These are phyloP conservation scores for Ectemnius lituratus DNA, from an alignment of 2,888 invertebrate genomes.

Conservation along the genomic window DNA sequence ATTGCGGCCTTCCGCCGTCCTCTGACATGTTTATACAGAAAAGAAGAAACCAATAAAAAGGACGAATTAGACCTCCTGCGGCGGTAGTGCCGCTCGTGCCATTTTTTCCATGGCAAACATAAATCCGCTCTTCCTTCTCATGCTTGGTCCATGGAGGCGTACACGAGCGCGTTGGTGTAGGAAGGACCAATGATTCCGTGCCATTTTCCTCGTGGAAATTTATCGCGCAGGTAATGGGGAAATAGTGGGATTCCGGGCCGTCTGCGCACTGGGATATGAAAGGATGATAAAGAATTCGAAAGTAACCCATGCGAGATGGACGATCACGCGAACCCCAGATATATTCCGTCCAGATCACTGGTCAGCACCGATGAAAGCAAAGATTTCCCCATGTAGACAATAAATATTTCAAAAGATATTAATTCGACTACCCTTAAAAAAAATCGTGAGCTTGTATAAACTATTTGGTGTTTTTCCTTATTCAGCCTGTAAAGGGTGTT, in stretches of 20 bases:
- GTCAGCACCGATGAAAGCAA: no score
- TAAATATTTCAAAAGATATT: no score
- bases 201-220: constrained; percentile 65
- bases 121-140: constrained; percentile 47
- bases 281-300: constrained; percentile 5
- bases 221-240: constrained; percentile 68
- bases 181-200: constrained; percentile 56
- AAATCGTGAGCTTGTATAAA: no score
- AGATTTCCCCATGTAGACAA: no score
- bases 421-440: no score
- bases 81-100: constrained; percentile 38
- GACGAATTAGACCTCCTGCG: constrained; percentile 23
- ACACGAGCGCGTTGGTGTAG: not conserved
- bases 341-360: no score
- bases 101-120: constrained; percentile 52
- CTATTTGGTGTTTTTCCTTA: not conserved
- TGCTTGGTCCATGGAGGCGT: not conserved
- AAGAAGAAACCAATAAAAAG: constrained; percentile 23
- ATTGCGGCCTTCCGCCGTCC: not conserved
- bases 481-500: not conserved
- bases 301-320: constrained; percentile 9
- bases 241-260: constrained; percentile 61
- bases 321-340: not conserved
- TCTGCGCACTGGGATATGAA: constrained; percentile 14
- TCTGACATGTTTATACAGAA: constrained; percentile 12